Evolutionary conservation across 2,888 invertebrate genomes (phyloP).

Genomic region (Vandiemenella viatica): DNA sequence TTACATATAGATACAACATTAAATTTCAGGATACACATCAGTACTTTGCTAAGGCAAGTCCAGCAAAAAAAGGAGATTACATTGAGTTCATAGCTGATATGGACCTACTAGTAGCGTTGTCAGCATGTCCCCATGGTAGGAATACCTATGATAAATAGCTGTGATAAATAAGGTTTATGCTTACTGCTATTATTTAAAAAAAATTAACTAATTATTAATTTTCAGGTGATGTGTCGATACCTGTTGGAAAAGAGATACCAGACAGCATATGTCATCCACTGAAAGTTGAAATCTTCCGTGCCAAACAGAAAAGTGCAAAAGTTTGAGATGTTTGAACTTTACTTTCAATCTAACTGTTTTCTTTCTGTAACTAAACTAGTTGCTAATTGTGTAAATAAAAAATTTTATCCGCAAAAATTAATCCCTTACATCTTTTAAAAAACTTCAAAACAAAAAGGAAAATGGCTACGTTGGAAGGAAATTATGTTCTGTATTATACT

Average conservation of each 20-base stretch:
- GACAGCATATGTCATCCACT: constrained; percentile 29
- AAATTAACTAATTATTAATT: constrained; percentile 2
- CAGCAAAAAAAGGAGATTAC: constrained; percentile 32
- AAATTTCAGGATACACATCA: constrained; percentile 30
- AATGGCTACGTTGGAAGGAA: too few relatives aligned
- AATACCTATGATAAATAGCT: background rate
- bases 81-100: constrained; percentile 37
- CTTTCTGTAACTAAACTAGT: too few relatives aligned
- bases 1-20: background rate
- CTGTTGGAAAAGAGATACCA: constrained; percentile 29
- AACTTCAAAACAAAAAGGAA: too few relatives aligned
- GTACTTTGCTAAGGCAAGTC: constrained; percentile 35
- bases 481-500: too few relatives aligned
- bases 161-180: background rate
- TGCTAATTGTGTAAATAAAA: too few relatives aligned
- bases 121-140: constrained; percentile 30
- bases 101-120: constrained; percentile 31
- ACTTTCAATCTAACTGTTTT: too few relatives aligned
- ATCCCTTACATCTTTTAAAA: too few relatives aligned
- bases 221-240: constrained; percentile 30
- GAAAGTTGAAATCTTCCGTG: constrained; percentile 28
- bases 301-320: background rate
- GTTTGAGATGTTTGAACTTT: too few relatives aligned
- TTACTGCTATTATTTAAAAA: background rate
- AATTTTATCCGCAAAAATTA: too few relatives aligned